Base-by-base conservation (phyloP, 2,797 vertebrate species). In the Lateolabrax maculatus region DNA sequence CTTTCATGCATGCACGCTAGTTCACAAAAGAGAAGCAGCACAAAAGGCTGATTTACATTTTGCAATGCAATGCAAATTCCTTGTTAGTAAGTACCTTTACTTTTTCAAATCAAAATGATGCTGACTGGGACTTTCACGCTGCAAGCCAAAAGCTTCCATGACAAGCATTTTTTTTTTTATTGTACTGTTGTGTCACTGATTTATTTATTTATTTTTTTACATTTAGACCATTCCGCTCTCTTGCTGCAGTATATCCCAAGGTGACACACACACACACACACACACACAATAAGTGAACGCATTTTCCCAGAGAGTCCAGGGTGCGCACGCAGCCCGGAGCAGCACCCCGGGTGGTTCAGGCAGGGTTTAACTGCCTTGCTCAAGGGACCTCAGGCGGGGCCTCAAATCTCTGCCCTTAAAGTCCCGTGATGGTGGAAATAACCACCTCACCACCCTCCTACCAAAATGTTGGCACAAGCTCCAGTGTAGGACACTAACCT, bases 401-500 rank as follows among this genome's bases (percentile, higher is more conserved):
- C 43, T 51, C 49, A 57, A 39, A 57, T 37, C 41, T 36, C 48
- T 52, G 25, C 68, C 23, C n/a, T 25, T 58, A 16, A 65, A 62
- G 43, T n/a, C n/a, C n/a, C n/a, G n/a, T n/a, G n/a, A n/a, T n/a
- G n/a, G n/a, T n/a, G n/a, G n/a, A n/a, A 34, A 34, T 34, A 34
- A 29, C 21, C 21, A 31, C 51, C 3, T 7, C 5, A 15, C 29
- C n/a, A 3, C 0, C 25, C 7, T 46, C 4, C 43, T 9, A 19
- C 11, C 6, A 6, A 58, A 3, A 3, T n/a, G n/a, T n/a, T n/a
- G 12, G 11, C n/a, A 16, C 9, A 25, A 13, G 12, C 48, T 58
- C 6, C 0, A 3, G 16, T 18, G 11, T 36, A 0, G 1, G 31
- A 63, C 34, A 87, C 92, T 79, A 86, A 99, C 98, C 95, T 98